Evolutionary conservation across 2,113 vertebrate species (phyloP), one percentile per base, ranked within the genome.

Genomic region (Stegostoma tigrinum): DNA sequence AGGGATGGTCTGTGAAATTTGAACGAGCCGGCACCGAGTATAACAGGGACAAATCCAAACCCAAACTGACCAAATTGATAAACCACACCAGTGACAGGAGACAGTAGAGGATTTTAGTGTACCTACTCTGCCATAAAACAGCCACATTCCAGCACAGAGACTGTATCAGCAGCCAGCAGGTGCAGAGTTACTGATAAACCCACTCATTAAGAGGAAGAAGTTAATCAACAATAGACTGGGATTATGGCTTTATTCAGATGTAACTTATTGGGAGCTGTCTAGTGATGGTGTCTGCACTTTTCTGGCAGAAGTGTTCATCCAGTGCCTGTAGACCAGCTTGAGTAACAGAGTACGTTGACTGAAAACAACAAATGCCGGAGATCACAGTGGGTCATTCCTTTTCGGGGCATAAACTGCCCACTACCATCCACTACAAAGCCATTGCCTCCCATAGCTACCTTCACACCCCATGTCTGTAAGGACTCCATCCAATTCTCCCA

Each of bases 131-230:
- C 68, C 23, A 72, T 95, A 72, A 95, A 95, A 95, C 34, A 8
- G 3, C 24, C 45, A 30, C 94, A 95, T 95, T 75, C 94, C 94
- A 75, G 24, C 94, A 75, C 24, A 72, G 68, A 45, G 67, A 52
- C 94, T 72, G 67, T 48, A 72, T 95, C 67, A 66, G 89, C 42
- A 48, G 52, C 19, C 67, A 75, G 68, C 94, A 95, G 94, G 94
- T 95, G 94, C 94, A 7, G 68, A 52, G 94, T 95, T 95, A 95
- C 94, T 95, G 94, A 95, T 95, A 95, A 95, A 95, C 94, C 94
- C 68, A 95, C 52, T 95, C 94, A 95, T 72, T 75, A 95, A 72
- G 68, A 95, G 67, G 21, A 45, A 14, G 15, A 30, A 95, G 94
- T 95, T 95, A 95, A 95, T 95, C 42, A 95, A 52, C 94, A 95